Base-by-base conservation (phyloP, 2,113 vertebrate genomes). In the Dicaeum eximium region DNA sequence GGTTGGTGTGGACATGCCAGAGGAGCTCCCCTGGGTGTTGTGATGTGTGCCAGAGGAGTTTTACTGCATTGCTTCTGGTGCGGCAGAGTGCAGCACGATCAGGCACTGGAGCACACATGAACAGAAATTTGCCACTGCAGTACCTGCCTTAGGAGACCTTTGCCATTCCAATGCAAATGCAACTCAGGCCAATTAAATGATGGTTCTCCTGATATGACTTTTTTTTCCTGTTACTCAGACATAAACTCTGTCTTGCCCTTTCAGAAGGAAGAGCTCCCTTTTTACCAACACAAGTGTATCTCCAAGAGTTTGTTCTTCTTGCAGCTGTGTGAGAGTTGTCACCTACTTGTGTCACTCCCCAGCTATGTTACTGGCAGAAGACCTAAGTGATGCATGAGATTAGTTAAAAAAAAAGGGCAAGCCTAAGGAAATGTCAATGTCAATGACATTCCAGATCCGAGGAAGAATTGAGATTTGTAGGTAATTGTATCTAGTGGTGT, bases 1-100 rank as follows among this genome's bases (percentile, higher is more conserved):
- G 30, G 72, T 53, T 6, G 9, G 48, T 37, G 2, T 38, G 53
- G 28, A 45, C 0, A 0, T 7, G 11, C 35, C 11, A 24, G 0
- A 50, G 64, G 27, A 87, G 27, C 48, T 70, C 10, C 57, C 13
- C 28, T 9, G 35, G 24, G 7, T 38, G 33, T 35, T 71, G 38
- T 45, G 50, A 11, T 44, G 10, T 10, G 4, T 73, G 65, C 80
- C 30, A 60, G 80, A 74, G 15, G 48, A 72, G 40, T 65, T 77
- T n/a, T 40, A 31, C 50, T 62, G 35, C 27, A 1, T 35, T 66
- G 42, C n/a, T 66, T 56, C 27, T 54, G 19, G 20, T 53, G 45
- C 33, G 40, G 22, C 50, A 57, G 33, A 38, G 23, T 58, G 42
- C 47, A 90, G 27, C 40, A 56, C 51, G 51, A n/a, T 67, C 48